Conservation (phyloP, 1,140 invertebrate genomes). For the Triops cancriformis region DNA sequence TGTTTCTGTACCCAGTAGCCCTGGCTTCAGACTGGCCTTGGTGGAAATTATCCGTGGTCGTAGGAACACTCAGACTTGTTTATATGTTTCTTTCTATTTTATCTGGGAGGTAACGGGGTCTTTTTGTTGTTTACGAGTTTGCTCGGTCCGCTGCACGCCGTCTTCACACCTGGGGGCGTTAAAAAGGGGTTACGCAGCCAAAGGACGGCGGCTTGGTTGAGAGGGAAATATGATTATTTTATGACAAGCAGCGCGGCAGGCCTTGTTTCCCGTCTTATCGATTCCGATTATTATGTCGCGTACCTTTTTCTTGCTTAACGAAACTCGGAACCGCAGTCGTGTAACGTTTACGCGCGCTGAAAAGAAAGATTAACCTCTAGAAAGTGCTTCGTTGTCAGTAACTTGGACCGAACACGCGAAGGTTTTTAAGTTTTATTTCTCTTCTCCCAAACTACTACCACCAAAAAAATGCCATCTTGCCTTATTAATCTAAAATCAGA, state of each 20-base stretch:
- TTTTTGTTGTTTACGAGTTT: not conserved
- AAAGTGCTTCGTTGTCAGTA: too few relatives aligned
- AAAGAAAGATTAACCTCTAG: too few relatives aligned
- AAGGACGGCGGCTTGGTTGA: not conserved
- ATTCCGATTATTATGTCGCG: not conserved
- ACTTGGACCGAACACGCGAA: too few relatives aligned
- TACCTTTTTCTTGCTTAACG: not conserved
- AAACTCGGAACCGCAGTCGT: not conserved
- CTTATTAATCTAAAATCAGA: too few relatives aligned
- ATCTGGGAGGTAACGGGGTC: not conserved
- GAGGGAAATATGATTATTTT: not conserved
- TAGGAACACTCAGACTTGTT: not conserved
- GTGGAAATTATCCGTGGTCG: not conserved
- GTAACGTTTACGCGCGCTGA: not conserved
- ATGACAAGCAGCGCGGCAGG: not conserved
- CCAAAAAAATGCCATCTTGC: too few relatives aligned
- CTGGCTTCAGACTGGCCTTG: not conserved
- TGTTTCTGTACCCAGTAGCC: not conserved
- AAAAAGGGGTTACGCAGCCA: slow-evolving; percentile 4
- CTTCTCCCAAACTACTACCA: too few relatives aligned
- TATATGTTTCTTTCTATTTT: not conserved
- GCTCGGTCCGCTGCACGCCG: not conserved
- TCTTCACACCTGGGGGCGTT: not conserved
- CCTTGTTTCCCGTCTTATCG: not conserved
- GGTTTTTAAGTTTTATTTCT: too few relatives aligned